Conservation (phyloP, 2,888 invertebrate genomes). For the Drosophila mercatorum region DNA sequence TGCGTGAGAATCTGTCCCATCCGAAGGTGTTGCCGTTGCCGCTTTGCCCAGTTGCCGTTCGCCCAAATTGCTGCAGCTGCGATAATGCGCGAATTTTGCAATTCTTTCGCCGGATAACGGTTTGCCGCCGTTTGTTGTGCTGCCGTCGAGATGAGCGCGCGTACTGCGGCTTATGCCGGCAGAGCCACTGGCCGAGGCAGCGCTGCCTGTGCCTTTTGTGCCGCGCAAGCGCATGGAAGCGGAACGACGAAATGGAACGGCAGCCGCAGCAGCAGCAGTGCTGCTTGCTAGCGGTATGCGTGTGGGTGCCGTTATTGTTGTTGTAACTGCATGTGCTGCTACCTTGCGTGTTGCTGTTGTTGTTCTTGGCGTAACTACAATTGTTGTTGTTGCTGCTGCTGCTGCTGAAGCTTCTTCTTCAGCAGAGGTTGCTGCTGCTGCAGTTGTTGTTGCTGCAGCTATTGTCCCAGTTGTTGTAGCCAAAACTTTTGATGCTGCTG, state of each 20-base stretch:
- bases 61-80: slow-evolving; percentile 69
- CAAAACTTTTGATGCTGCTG: not conserved
- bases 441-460: no score
- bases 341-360: no score
- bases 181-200: slow-evolving; percentile 36
- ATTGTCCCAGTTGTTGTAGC: no score
- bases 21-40: slow-evolving; percentile 6
- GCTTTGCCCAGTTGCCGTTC: slow-evolving; percentile 43
- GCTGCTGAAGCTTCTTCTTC: no score
- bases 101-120: slow-evolving; percentile 22
- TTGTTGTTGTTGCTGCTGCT: not conserved
- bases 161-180: slow-evolving; percentile 59
- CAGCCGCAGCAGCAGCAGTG: slow-evolving; percentile 7
- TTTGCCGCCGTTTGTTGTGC: slow-evolving; percentile 38
- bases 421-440: not conserved
- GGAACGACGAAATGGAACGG: slow-evolving; percentile 87
- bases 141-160: slow-evolving; percentile 67
- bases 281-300: slow-evolving; percentile 68
- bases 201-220: slow-evolving; percentile 73
- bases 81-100: slow-evolving; percentile 68
- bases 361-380: not conserved
- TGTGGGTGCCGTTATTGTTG: slow-evolving; percentile 48
- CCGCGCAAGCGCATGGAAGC: slow-evolving; percentile 89
- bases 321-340: not conserved
- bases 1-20: slow-evolving; percentile 39